Evolutionary conservation across 2,113 vertebrate species (phyloP).

Genomic region (Zosterops borbonicus): DNA sequence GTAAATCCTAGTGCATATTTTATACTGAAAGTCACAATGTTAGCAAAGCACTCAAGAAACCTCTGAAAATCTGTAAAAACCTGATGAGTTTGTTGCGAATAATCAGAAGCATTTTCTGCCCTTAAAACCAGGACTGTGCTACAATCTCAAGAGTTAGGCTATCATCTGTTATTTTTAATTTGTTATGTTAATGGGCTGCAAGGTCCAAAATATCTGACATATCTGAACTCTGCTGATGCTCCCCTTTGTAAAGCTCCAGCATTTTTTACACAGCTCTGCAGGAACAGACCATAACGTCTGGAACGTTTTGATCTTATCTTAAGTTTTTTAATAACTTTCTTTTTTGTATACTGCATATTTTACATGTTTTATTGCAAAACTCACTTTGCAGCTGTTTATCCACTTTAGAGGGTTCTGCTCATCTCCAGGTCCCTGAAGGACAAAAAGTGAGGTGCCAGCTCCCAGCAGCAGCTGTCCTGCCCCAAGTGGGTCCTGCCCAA

Average conservation of each 20-base stretch:
- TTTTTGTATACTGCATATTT: slow-evolving; percentile 55
- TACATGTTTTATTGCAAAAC: slow-evolving; percentile 54
- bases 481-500: not conserved
- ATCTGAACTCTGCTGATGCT: slow-evolving; percentile 34
- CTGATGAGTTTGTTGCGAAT: not conserved
- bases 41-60: slow-evolving; percentile 32
- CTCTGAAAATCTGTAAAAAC: slow-evolving; percentile 14
- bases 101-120: not conserved
- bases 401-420: not conserved
- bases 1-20: slow-evolving; percentile 57
- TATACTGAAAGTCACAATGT: slow-evolving; percentile 35
- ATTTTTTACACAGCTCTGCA: slow-evolving; percentile 45
- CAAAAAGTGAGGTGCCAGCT: not conserved
- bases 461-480: not conserved
- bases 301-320: slow-evolving; percentile 67
- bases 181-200: slow-evolving; percentile 7
- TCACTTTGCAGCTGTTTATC: slow-evolving; percentile 42
- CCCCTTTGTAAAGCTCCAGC: slow-evolving; percentile 14
- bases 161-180: slow-evolving; percentile 35
- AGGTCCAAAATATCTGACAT: slow-evolving; percentile 45
- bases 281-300: slow-evolving; percentile 28
- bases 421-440: not conserved
- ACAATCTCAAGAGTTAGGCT: not conserved
- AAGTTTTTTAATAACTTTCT: slow-evolving; percentile 57
- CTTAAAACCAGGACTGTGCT: not conserved